A percentile compares a stretch with the other conserved stretches of the same genome.
Conservation (phyloP, 1,140 invertebrate species). For the Berghia stephanieae region DNA sequence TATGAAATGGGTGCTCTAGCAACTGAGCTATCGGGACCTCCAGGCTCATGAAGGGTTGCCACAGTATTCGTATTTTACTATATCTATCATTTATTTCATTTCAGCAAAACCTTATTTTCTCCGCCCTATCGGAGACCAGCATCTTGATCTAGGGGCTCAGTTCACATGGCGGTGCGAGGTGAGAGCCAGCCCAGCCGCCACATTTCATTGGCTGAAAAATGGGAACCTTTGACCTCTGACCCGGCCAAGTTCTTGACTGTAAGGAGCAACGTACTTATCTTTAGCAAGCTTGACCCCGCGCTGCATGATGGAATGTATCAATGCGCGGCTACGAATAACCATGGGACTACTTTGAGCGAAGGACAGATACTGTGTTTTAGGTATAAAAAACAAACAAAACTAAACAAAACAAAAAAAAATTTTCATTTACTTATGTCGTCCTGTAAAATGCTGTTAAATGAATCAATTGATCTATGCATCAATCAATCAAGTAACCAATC, state of each 20-base stretch:
- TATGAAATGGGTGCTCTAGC: too few species aligned
- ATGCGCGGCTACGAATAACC: constrained; percentile 88
- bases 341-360: constrained; percentile 87
- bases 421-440: too few species aligned
- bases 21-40: too few species aligned
- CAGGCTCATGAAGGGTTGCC: not conserved
- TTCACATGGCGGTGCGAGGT: constrained; percentile 95
- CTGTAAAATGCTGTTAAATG: too few species aligned
- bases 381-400: too few species aligned
- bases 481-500: too few species aligned
- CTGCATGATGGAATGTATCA: constrained; percentile 95
- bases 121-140: constrained; percentile 86
- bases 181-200: constrained; percentile 91
- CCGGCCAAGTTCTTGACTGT: constrained; percentile 42
- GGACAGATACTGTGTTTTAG: constrained; percentile 83
- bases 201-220: constrained; percentile 89
- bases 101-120: constrained; percentile 90
- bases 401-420: too few species aligned
- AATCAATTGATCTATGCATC: too few species aligned
- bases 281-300: constrained; percentile 39
- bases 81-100: constrained; percentile 45
- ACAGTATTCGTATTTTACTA: not conserved
- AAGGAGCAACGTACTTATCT: constrained; percentile 39
- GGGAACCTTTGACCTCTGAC: constrained; percentile 72
- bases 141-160: constrained; percentile 83